Conservation (phyloP, 2,888 invertebrate genomes). For the Orgyia antiqua region DNA sequence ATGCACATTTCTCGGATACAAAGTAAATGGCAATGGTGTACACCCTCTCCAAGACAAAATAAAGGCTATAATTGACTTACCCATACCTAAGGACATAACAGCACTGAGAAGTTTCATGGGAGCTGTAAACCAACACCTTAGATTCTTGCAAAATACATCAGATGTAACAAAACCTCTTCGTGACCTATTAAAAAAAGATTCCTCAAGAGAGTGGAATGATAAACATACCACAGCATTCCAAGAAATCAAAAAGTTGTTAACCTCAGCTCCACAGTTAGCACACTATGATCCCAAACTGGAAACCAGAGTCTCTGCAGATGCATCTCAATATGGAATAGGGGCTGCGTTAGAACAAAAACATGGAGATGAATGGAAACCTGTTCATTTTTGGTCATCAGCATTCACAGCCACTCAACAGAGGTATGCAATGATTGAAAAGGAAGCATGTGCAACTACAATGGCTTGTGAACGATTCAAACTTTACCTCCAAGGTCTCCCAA, state of each 20-base stretch:
- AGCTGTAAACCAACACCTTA: slow-evolving; percentile 2
- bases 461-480: slow-evolving; percentile 6
- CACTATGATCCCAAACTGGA: slow-evolving; percentile 3
- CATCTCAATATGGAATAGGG: neutral
- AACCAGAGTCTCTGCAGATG: slow-evolving; percentile 4
- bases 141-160: slow-evolving; percentile 4
- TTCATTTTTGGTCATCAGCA: slow-evolving; percentile 2
- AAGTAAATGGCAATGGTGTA: neutral
- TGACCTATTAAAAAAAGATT: slow-evolving; percentile 3
- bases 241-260: slow-evolving; percentile 3
- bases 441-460: slow-evolving; percentile 6
- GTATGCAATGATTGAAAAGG: slow-evolving; percentile 7
- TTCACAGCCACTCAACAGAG: slow-evolving; percentile 1
- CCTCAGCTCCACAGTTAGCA: slow-evolving; percentile 3
- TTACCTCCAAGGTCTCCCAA: slow-evolving; percentile 1
- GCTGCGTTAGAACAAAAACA: neutral
- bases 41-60: neutral
- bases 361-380: neutral
- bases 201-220: slow-evolving; percentile 1
- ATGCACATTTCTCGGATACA: neutral
- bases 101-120: slow-evolving; percentile 5
- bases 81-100: slow-evolving; percentile 2
- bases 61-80: neutral
- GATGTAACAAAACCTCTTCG: slow-evolving; percentile 3
- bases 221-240: slow-evolving; percentile 2